Evolutionary conservation across 2,113 vertebrate species (phyloP), one percentile per base, ranked within the genome.

Genomic region (Macheiramphus alcinus): DNA sequence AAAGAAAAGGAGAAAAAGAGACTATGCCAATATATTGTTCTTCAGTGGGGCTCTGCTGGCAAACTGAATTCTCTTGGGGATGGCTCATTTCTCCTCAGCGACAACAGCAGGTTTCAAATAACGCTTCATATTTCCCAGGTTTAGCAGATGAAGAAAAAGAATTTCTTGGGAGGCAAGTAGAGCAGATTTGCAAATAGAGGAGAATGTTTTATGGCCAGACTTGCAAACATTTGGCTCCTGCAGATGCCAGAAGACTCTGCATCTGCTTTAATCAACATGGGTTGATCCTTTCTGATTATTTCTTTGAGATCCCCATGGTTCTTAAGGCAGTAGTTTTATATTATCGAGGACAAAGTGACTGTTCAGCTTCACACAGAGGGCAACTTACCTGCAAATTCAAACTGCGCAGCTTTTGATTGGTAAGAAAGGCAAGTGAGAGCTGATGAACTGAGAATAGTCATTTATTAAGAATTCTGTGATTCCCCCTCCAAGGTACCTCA

Each of bases 121-220:
- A 90, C 3, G 26, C 71, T 90, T 87, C 67, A 3, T 75, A 86
- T 88, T 95, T 76, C 91, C 71, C 88, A 96, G 90, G 86, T 95
- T 95, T 70, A 86, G 75, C 92, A 96, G 81, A 85, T 63, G 85
- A 96, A 96, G 73, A 43, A 87, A 86, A 89, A 40, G 42, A 95
- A 90, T 87, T 82, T 90, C 81, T 92, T 86, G 81, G 78, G 94
- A 93, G 53, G 90, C 71, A 94, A 91, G 76, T 25, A 90, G 62
- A 93, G 52, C 48, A 87, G 89, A 96, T 95, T 94, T 96, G 84
- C 61, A 96, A 97, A 95, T 58, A 96, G 72, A 96, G 61, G 76
- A 93, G 71, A 80, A 70, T 85, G 90, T 93, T 96, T 96, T 93
- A 96, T 59, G 59, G 85, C 81, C 90, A 88, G 90, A 83, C 85